Evolutionary conservation across 2,888 invertebrate genomes (phyloP).

Genomic region (Maniola hyperantus): DNA sequence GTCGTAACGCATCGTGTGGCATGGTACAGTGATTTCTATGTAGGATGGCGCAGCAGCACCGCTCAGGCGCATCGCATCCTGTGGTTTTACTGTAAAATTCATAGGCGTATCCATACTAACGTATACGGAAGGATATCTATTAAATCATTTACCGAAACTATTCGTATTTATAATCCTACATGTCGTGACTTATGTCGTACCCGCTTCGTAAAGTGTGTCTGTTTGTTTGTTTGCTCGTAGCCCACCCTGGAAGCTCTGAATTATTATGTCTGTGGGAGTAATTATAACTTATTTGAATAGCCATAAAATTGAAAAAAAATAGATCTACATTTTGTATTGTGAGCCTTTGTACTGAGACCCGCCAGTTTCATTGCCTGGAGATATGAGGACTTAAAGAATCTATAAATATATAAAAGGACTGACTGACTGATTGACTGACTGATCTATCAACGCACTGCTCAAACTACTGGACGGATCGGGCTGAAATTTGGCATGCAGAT

Average conservation of each 20-base stretch:
- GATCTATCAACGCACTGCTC: too few relatives aligned
- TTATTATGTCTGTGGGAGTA: conserved; percentile 31
- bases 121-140: conserved; percentile 46
- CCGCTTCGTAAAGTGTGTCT: conserved; percentile 65
- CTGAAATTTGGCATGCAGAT: too few relatives aligned
- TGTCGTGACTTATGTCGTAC: conserved; percentile 73
- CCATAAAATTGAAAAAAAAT: background rate
- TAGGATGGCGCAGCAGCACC: too few relatives aligned
- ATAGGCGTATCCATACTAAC: conserved; percentile 18
- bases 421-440: too few relatives aligned
- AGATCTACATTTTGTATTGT: background rate
- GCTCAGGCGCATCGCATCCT: too few relatives aligned
- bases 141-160: conserved; percentile 75
- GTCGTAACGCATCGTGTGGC: too few relatives aligned
- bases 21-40: too few relatives aligned
- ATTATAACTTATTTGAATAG: conserved; percentile 28
- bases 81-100: too few relatives aligned
- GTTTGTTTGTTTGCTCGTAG: conserved; percentile 47
- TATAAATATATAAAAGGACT: too few relatives aligned
- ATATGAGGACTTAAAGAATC: too few relatives aligned
- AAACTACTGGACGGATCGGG: too few relatives aligned
- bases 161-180: conserved; percentile 70
- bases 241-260: conserved; percentile 55
- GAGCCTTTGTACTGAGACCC: background rate
- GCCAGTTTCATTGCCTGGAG: background rate